These are phyloP conservation scores for Columba livia DNA, from an alignment of 2,113 vertebrate genomes.

Conservation along the genomic window DNA sequence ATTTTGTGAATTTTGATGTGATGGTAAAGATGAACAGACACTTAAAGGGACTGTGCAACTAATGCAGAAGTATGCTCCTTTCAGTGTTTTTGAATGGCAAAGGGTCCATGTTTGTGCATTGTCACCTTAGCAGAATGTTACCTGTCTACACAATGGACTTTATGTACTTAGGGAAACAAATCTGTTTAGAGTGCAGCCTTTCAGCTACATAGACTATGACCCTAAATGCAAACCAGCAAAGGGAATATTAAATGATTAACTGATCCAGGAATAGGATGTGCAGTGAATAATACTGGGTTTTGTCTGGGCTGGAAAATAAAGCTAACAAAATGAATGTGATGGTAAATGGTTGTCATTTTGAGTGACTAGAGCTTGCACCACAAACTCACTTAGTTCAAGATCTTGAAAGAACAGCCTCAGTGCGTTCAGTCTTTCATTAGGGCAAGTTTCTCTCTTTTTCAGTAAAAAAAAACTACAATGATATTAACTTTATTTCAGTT, in stretches of 20 bases:
- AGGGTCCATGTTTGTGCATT: background rate
- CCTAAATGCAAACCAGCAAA: background rate
- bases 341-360: background rate
- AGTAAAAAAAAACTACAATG: background rate
- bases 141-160: background rate
- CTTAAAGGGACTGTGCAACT: background rate
- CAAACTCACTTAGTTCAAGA: background rate
- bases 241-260: slow-evolving; percentile 27
- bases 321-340: background rate
- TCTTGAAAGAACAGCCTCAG: background rate
- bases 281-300: background rate
- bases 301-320: background rate
- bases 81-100: background rate
- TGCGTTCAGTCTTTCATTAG: background rate
- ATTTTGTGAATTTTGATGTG: background rate
- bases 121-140: background rate
- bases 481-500: background rate
- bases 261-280: background rate
- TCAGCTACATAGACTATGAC: background rate
- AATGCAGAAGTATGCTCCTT: background rate
- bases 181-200: background rate
- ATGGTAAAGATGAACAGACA: background rate
- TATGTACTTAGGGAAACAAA: background rate
- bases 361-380: background rate
- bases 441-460: background rate